phyloP scores from a whole-genome alignment of 2,797 vertebrate species.

The Eupleurogrammus muticus region DNA sequence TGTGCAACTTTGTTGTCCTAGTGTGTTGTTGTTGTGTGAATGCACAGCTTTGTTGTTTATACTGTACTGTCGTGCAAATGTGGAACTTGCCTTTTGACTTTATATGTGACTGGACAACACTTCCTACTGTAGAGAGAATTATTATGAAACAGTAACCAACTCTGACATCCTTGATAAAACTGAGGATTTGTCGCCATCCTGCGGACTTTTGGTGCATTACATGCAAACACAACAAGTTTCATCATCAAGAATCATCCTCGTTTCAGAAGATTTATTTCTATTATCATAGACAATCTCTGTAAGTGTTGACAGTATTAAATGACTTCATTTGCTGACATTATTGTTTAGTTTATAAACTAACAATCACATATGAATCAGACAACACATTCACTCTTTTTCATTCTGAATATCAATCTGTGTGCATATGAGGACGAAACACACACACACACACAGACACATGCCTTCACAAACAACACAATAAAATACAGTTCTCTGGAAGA shows the following conservation, averaged over 20 bases:
- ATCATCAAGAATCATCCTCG: background rate
- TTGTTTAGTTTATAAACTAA: background rate
- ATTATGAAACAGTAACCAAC: background rate
- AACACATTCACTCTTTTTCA: background rate
- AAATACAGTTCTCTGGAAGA: constrained; percentile 14
- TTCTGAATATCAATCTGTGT: background rate
- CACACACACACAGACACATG: background rate
- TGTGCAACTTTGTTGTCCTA: too few relatives aligned
- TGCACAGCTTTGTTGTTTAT: too few relatives aligned
- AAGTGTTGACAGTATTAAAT: background rate
- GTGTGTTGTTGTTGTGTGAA: too few relatives aligned
- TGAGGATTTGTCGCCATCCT: background rate
- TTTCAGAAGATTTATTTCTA: constrained; percentile 13
- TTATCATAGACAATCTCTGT: background rate
- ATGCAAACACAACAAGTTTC: background rate
- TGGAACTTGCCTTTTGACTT: too few relatives aligned
- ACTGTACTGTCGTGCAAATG: too few relatives aligned
- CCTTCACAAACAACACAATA: background rate
- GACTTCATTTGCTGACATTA: background rate
- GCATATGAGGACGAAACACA: constrained; percentile 14
- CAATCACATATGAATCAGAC: background rate
- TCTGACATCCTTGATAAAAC: background rate
- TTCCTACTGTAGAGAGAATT: background rate
- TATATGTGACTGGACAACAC: too few relatives aligned
- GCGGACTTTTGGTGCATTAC: background rate